These are phyloP conservation scores for Xestoiulus laeticollis DNA, from an alignment of 2,888 invertebrate species.

Conservation along the genomic window DNA sequence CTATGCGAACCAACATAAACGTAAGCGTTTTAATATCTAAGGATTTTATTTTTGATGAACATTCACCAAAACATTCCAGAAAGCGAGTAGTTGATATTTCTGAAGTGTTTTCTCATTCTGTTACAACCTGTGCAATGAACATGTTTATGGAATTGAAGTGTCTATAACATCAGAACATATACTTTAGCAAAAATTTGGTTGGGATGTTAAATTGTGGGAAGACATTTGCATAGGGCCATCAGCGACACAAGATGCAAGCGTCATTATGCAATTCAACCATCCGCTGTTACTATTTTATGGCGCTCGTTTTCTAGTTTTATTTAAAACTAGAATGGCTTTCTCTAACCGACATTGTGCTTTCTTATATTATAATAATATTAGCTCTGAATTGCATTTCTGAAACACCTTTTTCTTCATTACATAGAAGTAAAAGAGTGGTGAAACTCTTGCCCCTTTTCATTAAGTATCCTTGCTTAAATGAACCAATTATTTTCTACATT, in stretches of 20 bases:
- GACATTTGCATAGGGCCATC: not conserved
- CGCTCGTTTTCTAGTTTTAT: not conserved
- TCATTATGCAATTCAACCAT: not conserved
- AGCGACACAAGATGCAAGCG: not conserved
- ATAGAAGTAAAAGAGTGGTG: not conserved
- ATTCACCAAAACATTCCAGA: too few relatives aligned
- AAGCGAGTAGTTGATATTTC: too few relatives aligned
- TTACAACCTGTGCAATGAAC: too few relatives aligned
- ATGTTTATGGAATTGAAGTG: too few relatives aligned
- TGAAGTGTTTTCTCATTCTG: too few relatives aligned
- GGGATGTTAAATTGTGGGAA: not conserved
- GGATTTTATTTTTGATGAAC: too few relatives aligned
- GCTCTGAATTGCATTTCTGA: conserved; percentile 16
- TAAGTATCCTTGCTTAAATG: not conserved
- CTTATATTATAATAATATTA: not conserved
- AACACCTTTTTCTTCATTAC: not conserved
- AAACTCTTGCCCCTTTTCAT: conserved; percentile 23
- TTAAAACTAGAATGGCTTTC: conserved; percentile 14
- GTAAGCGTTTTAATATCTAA: too few relatives aligned
- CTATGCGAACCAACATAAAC: too few relatives aligned
- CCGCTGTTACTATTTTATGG: not conserved
- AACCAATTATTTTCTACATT: conserved; percentile 18
- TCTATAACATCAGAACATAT: not conserved
- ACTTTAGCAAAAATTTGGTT: not conserved
- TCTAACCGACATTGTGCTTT: conserved; percentile 26